These are phyloP conservation scores for Sitobion miscanthi DNA, from an alignment of 1,140 invertebrate species.

Conservation along the genomic window DNA sequence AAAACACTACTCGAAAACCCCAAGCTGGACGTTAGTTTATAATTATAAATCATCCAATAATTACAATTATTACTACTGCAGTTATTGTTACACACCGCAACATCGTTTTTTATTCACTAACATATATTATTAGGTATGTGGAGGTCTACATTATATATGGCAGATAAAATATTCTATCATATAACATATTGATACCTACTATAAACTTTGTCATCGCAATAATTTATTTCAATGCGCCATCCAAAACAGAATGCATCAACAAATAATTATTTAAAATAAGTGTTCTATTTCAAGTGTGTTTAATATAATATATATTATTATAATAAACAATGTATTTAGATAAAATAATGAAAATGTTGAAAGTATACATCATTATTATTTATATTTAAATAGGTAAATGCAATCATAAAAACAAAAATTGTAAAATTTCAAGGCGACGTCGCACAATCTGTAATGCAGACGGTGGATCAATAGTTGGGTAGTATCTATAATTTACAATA, in stretches of 20 bases:
- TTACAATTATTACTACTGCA: not conserved
- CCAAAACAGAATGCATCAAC: not conserved
- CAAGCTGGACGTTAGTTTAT: not conserved
- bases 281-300: not conserved
- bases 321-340: no score
- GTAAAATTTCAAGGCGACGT: no score
- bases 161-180: no score
- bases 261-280: not conserved
- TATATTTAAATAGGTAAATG: no score
- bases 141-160: not conserved
- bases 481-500: no score
- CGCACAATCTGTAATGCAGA: no score
- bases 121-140: no score
- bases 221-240: not conserved
- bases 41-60: not conserved
- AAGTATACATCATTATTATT: not conserved
- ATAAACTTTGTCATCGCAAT: not conserved
- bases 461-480: no score
- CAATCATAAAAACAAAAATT: no score
- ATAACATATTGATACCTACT: no score
- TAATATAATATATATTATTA: no score
- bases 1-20: not conserved
- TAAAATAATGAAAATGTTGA: not conserved
- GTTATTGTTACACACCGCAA: not conserved
- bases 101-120: not conserved